A percentile compares a stretch with the other conserved stretches of the same genome.
These are phyloP conservation scores for Chlorodrepanis virens DNA, from an alignment of 2,113 vertebrate species.

Conservation along the genomic window DNA sequence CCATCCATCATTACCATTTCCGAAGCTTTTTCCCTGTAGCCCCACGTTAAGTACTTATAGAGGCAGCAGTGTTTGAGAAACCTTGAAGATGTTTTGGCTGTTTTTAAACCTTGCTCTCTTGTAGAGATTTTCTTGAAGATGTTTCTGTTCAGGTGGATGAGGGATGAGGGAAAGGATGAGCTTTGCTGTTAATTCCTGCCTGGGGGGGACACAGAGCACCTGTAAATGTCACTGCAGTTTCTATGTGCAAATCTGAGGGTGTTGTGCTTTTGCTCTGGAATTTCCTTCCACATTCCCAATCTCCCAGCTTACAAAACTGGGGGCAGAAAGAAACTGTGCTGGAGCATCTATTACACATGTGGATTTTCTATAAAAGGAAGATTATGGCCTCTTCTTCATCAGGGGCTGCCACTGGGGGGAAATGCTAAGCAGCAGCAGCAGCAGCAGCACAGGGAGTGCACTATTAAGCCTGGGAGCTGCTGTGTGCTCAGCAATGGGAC, in stretches of 20 bases:
- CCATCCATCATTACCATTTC: neutral
- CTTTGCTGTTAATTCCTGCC: neutral
- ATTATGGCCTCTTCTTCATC: neutral
- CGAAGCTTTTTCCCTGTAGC: neutral
- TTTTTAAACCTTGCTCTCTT: neutral
- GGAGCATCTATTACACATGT: neutral
- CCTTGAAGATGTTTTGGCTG: neutral
- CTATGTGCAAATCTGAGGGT: neutral
- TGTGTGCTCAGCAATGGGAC: neutral
- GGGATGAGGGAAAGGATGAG: neutral
- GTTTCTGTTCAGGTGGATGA: neutral
- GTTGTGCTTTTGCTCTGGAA: rapidly evolving
- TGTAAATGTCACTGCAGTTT: neutral
- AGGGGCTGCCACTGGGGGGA: neutral
- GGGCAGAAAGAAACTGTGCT: neutral
- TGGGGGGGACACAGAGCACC: rapidly evolving
- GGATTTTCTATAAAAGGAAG: neutral
- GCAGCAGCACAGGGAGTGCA: neutral
- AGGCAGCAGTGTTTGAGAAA: neutral
- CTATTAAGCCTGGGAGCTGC: neutral
- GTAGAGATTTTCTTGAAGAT: neutral
- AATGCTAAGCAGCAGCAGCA: neutral
- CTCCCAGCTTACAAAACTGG: neutral
- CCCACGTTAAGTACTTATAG: neutral
- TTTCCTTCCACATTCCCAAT: neutral